These are phyloP conservation scores for Astropecten irregularis DNA, from an alignment of 53 echinoderm and acorn worm species.

Conservation along the genomic window DNA sequence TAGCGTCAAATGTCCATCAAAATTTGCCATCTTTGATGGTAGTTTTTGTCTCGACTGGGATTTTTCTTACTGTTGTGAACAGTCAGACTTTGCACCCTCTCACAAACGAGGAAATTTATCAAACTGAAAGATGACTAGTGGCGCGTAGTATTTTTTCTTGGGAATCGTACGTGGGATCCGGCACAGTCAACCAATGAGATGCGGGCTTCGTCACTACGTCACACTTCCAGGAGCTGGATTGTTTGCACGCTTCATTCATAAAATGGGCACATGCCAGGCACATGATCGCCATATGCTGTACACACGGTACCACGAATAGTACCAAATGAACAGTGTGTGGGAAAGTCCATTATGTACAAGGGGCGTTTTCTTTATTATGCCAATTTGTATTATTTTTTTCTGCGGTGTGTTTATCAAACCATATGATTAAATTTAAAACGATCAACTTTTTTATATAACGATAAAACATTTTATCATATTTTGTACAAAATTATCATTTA, in stretches of 20 bases:
- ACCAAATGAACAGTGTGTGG: neutral
- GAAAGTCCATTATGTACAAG: neutral
- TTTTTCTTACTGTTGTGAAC: neutral
- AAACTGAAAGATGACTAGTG: no score
- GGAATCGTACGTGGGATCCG: neutral
- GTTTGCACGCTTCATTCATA: conserved; percentile 27
- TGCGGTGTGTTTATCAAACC: no score
- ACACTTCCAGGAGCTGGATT: neutral
- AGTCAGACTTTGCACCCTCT: no score
- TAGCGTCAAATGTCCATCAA: neutral
- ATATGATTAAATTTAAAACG: no score
- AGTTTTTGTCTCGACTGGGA: neutral
- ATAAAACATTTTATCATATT: no score
- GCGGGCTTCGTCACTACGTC: neutral
- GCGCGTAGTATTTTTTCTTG: conserved; percentile 12
- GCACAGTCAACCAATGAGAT: conserved; percentile 11
- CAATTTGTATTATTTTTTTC: no score
- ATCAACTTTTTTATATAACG: no score
- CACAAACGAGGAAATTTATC: no score
- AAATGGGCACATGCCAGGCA: conserved; percentile 48
- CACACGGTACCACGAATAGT: no score
- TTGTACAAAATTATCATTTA: no score
- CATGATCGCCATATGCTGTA: conserved; percentile 6
- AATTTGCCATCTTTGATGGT: neutral
- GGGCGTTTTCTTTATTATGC: no score